These are phyloP conservation scores for Gymnothorax reevesii DNA, from an alignment of 2,797 vertebrate genomes.

Conservation along the genomic window DNA sequence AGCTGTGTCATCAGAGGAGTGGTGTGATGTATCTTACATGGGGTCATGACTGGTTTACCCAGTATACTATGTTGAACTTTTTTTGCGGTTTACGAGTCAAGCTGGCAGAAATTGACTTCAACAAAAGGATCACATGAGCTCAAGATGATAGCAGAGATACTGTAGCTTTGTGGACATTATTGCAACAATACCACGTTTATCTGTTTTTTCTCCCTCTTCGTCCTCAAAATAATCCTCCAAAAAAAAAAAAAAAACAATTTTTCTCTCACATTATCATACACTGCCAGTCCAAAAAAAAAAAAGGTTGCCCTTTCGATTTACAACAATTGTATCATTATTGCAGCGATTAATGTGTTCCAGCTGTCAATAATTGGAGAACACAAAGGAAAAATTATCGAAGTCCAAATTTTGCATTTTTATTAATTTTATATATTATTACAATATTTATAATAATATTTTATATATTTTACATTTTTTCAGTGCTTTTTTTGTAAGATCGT, in stretches of 20 bases:
- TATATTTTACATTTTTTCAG: too few species aligned
- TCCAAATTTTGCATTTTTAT: too few species aligned
- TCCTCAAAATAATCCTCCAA: not conserved
- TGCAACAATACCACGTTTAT: not conserved
- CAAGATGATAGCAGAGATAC: constrained; percentile 4
- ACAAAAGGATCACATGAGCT: not conserved
- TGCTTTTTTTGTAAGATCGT: too few species aligned
- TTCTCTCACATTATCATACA: not conserved
- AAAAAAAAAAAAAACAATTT: not conserved
- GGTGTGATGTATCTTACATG: not conserved
- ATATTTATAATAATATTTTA: too few species aligned
- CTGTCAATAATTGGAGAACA: too few species aligned
- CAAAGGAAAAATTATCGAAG: too few species aligned
- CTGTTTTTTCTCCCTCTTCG: not conserved
- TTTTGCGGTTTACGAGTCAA: constrained; percentile 8
- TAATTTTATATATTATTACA: too few species aligned
- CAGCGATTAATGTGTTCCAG: too few species aligned
- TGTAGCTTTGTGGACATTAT: not conserved
- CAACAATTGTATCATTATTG: too few species aligned
- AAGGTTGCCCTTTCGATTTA: too few species aligned
- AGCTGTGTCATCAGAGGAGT: not conserved
- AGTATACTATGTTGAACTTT: not conserved
- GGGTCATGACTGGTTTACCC: constrained; percentile 7
- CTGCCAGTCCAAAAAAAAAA: too few species aligned
- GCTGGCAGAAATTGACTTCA: not conserved